Evolutionary conservation across 2,888 invertebrate genomes (phyloP), one percentile per base, ranked within the genome.

Genomic region (Lingula anatina): DNA sequence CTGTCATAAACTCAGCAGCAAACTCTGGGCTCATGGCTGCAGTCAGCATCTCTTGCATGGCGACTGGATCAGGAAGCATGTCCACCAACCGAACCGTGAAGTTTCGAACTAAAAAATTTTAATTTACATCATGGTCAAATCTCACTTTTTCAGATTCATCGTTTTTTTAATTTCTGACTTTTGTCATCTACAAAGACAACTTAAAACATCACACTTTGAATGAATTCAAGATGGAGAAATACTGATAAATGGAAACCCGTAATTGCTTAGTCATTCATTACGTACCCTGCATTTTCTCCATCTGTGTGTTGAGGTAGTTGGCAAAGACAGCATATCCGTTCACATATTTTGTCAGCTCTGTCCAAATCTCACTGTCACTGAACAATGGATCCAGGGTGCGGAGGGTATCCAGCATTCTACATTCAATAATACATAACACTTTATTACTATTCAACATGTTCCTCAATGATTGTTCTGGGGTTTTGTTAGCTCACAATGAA

Each of bases 1-100:
- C 54, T 2, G 60, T 45, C 7, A 65, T 44, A 15, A 65, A 38
- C n/a, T 60, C 55, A 15, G 63, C 56, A 38, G 62, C 57, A 20
- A 54, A 51, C 9, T 54, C 36, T 7, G 36, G 48, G 12, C 60
- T 57, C 20, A 64, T 40, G 4, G 55, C 46, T 24, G 50, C 31
- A 1, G 39, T 28, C 28, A 66, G 47, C 7, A 62, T 45, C 23
- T 38, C 9, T 4, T 50, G 47, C 28, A 64, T 54, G 35, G 42
- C 31, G 7, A 55, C 50, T 5, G 55, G 51, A 41, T 65, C 54
- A 24, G 66, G 64, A 18, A 64, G 46, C 26, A 65, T 20, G 21
- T 61, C 49, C n/a, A 52, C 40, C 21, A 66, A 46, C 5, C 51
- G 49, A 4, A 65, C 43, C 3, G 40, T 51, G 9, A 35, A 35